Evolutionary conservation across 2,797 vertebrate species (phyloP).

Genomic region (Coregonus suidteri): DNA sequence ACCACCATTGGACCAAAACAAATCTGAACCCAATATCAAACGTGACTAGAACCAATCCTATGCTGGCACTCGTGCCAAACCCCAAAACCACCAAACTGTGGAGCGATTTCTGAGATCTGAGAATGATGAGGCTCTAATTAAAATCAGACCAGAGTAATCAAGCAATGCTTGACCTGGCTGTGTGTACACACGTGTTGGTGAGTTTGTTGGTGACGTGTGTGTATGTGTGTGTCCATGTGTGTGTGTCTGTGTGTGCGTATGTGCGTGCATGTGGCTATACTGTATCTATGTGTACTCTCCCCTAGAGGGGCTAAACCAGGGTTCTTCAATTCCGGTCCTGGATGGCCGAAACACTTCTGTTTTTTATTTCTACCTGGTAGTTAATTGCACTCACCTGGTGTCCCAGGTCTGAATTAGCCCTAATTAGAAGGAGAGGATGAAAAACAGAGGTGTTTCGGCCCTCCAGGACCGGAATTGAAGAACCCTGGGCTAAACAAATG

Average conservation of each 20-base stretch:
- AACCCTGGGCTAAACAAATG: background rate
- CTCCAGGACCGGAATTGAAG: no score
- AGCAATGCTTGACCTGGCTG: constrained; percentile 38
- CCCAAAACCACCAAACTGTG: constrained; percentile 65
- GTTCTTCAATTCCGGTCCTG: no score
- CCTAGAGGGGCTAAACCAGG: no score
- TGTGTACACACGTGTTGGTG: constrained; percentile 47
- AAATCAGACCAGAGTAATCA: constrained; percentile 72
- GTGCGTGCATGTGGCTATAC: background rate
- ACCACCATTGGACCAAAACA: constrained; percentile 61
- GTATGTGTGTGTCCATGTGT: background rate
- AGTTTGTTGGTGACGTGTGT: background rate
- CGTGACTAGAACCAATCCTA: constrained; percentile 62
- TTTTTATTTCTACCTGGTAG: no score
- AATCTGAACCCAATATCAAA: constrained; percentile 53
- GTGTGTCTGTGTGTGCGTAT: background rate
- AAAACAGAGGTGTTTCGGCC: no score
- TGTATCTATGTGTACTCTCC: background rate
- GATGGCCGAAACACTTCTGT: no score
- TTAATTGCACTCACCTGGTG: no score
- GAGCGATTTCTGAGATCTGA: constrained; percentile 66
- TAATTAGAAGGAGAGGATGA: no score
- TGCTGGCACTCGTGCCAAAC: constrained; percentile 62
- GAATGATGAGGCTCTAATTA: constrained; percentile 72
- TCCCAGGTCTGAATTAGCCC: no score